A percentile compares a stretch with the other conserved stretches of the same genome.
These are phyloP conservation scores for Drosophila novamexicana DNA, from an alignment of 1,140 invertebrate species.

Conservation along the genomic window DNA sequence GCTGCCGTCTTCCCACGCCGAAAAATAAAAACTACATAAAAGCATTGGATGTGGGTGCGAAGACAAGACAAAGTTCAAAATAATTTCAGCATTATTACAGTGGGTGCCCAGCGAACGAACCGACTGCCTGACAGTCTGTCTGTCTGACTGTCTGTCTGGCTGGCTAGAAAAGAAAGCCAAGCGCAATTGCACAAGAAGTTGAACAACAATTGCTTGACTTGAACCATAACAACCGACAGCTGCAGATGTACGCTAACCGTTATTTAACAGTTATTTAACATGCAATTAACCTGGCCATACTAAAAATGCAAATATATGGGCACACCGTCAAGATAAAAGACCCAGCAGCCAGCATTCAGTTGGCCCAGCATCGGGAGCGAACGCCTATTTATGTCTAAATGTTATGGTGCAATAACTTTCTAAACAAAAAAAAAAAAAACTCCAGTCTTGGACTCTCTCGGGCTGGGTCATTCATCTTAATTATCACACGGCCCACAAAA, in stretches of 20 bases:
- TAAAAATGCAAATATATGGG: constrained; percentile 71
- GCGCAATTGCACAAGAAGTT: constrained; percentile 65
- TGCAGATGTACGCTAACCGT: constrained; percentile 56
- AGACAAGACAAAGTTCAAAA: constrained; percentile 68
- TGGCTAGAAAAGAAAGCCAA: constrained; percentile 8
- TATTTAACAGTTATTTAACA: constrained; percentile 79
- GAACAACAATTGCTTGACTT: constrained; percentile 51
- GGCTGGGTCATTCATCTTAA: constrained; percentile 77
- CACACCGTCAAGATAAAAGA: constrained; percentile 50
- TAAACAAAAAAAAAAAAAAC: constrained; percentile 33
- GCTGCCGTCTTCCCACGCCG: constrained; percentile 68
- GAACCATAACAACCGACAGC: constrained; percentile 39
- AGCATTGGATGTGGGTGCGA: constrained; percentile 48
- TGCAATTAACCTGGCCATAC: constrained; percentile 69
- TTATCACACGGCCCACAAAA: constrained; percentile 68
- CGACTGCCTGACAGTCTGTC: constrained; percentile 21
- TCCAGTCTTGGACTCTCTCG: constrained; percentile 3
- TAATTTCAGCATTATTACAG: constrained; percentile 69
- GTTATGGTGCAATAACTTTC: constrained; percentile 78
- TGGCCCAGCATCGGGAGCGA: constrained; percentile 20
- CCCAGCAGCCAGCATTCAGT: no score
- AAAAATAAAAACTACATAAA: constrained; percentile 6
- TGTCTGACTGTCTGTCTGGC: no score
- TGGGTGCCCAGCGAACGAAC: constrained; percentile 26
- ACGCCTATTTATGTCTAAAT: constrained; percentile 43